Evolutionary conservation across 1,140 invertebrate genomes (phyloP).

Genomic region (Drosophila malerkotliana): DNA sequence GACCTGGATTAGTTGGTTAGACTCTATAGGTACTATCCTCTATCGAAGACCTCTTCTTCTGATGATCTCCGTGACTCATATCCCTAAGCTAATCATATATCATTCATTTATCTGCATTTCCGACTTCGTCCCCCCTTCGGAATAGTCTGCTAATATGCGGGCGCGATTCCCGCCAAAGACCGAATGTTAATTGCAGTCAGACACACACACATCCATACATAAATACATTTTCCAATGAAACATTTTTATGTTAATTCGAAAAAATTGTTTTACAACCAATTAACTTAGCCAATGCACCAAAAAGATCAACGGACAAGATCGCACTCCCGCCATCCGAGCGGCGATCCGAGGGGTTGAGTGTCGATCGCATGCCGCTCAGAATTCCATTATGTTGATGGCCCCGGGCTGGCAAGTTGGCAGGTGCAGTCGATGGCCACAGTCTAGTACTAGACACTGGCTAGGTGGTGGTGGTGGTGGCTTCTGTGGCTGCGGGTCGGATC

Average conservation of each 20-base stretch:
- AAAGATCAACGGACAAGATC: conserved; percentile 83
- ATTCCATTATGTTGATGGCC: conserved; percentile 73
- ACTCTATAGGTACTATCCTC: too few species aligned
- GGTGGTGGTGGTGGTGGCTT: not conserved
- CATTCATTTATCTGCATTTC: conserved; percentile 32
- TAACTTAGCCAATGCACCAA: conserved; percentile 82
- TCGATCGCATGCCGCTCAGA: conserved; percentile 67
- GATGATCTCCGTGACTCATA: not conserved
- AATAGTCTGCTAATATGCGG: conserved; percentile 47
- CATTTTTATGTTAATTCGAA: conserved; percentile 82
- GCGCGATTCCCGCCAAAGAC: conserved; percentile 40
- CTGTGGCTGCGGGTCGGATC: conserved; percentile 62
- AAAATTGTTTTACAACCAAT: conserved; percentile 82
- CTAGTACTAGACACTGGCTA: conserved; percentile 2
- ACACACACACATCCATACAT: not conserved
- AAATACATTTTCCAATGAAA: conserved; percentile 79
- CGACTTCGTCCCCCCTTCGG: conserved; percentile 3
- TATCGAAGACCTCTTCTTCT: too few species aligned
- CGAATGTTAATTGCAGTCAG: conserved; percentile 51
- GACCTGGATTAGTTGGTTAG: not conserved
- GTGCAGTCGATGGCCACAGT: conserved; percentile 33
- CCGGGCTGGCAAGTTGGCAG: conserved; percentile 78
- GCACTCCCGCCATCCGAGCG: conserved; percentile 6
- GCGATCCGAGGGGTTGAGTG: conserved; percentile 24
- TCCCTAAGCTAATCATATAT: conserved; percentile 14